Conservation (phyloP, 2,113 vertebrate species). For the Zosterops hypoxanthus region DNA sequence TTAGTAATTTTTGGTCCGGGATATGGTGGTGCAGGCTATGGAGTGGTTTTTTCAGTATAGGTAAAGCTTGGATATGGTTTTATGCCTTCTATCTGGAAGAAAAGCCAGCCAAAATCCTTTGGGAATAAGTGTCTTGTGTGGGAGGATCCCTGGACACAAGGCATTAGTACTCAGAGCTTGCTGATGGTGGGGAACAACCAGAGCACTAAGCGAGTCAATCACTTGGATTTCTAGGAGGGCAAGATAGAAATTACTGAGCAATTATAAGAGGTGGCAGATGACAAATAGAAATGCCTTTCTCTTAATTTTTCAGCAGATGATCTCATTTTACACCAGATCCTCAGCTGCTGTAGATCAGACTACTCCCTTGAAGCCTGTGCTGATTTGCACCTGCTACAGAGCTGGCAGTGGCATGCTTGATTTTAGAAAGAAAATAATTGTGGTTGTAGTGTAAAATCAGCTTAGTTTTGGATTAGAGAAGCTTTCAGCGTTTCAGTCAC, state of each 20-base stretch:
- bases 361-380: conserved; percentile 25
- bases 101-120: background rate
- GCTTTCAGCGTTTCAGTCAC: conserved; percentile 62
- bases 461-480: conserved; percentile 69
- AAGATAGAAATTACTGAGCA: background rate
- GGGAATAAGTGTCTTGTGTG: background rate
- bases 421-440: conserved; percentile 58
- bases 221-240: background rate
- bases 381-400: conserved; percentile 51
- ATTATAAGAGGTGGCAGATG: conserved; percentile 12
- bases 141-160: background rate
- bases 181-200: background rate
- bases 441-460: conserved; percentile 64
- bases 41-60: accelerated
- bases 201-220: background rate
- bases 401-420: conserved; percentile 22
- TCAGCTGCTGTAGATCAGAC: conserved; percentile 32
- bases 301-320: conserved; percentile 36
- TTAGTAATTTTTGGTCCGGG: accelerated
- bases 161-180: background rate
- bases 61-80: background rate
- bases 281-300: conserved; percentile 36
- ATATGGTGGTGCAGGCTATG: background rate
- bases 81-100: background rate
- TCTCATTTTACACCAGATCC: conserved; percentile 38